A percentile compares a stretch with the other conserved stretches of the same genome.
These are phyloP conservation scores for Oreochromis tanganicae DNA, from an alignment of 2,113 vertebrate species.

Conservation along the genomic window DNA sequence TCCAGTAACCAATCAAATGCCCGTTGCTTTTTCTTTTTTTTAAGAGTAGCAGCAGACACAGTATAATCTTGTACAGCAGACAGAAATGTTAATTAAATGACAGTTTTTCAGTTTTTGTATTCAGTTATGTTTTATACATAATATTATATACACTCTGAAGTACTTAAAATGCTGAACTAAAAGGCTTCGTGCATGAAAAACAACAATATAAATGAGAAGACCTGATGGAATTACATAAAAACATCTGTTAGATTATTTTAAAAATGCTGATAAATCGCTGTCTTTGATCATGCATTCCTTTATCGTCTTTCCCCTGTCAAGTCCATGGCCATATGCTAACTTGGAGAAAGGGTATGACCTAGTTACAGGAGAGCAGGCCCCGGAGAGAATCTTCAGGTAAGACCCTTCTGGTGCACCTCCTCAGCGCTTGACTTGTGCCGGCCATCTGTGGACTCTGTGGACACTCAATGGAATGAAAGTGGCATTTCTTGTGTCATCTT, in stretches of 20 bases:
- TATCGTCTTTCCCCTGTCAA: slow-evolving; percentile 37
- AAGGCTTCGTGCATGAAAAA: not conserved
- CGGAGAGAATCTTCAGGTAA: slow-evolving; percentile 98
- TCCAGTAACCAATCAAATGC: slow-evolving; percentile 13
- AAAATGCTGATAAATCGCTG: not conserved
- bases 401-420: slow-evolving; percentile 16
- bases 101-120: not conserved
- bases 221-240: not conserved
- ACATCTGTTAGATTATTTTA: not conserved
- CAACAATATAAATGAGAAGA: not conserved
- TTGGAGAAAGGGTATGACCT: slow-evolving; percentile 94
- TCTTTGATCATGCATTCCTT: not conserved
- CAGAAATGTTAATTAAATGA: not conserved
- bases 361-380: slow-evolving; percentile 93
- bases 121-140: not conserved
- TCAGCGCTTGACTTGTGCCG: not conserved
- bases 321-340: slow-evolving; percentile 96
- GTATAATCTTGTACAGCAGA: not conserved
- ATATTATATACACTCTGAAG: not conserved
- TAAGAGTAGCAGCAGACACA: not conserved
- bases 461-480: not conserved
- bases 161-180: not conserved
- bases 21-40: not conserved
- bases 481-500: not conserved
- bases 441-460: slow-evolving; percentile 27